Evolutionary conservation across 2,888 invertebrate species (phyloP), one percentile per base, ranked within the genome.

Genomic region (Meloe dianella): DNA sequence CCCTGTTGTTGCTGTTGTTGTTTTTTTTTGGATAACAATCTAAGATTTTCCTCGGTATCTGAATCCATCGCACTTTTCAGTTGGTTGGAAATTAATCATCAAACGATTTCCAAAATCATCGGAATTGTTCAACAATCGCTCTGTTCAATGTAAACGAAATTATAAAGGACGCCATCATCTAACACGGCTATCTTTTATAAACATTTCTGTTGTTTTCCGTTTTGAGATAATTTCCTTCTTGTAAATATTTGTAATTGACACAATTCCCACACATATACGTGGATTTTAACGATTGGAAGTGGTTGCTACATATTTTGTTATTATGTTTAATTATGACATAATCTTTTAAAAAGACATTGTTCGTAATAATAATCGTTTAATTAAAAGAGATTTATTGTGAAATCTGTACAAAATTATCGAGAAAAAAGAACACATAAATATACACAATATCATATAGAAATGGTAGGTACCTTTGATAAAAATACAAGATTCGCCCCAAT

Each of bases 181-280:
- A 35, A 27, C 38, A 27, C 8, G 22, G 38, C 27, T 32, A 29
- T 17, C 20, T 47, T 17, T 47, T 47, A 47, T 14, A 27, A 27
- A 6, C 24, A 24, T 6, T 12, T 22, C 5, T 51, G 6, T 41
- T 47, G 0, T 54, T 6, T 14, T 24, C 64, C 67, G n/a, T n/a
- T n/a, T n/a, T n/a, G n/a, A 64, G 70, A 64, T 56, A 57, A 61
- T 62, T 69, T 62, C 60, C 54, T 38, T 60, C 54, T 54, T 27
- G 56, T 24, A 32, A 61, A 64, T 3, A 27, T 65, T 70, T 68
- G 66, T 54, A 57, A 66, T 30, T 71, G 72, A 72, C 72, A 72
- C 66, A 68, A 71, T 72, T 72, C 72, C 66, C 72, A 72, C 69
- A 64, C 56, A 64, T n/a, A n/a, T n/a, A n/a, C n/a, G n/a, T n/a